These are phyloP conservation scores for Pseudomyrmex pallidus DNA, from an alignment of 1,140 invertebrate species.

Conservation along the genomic window DNA sequence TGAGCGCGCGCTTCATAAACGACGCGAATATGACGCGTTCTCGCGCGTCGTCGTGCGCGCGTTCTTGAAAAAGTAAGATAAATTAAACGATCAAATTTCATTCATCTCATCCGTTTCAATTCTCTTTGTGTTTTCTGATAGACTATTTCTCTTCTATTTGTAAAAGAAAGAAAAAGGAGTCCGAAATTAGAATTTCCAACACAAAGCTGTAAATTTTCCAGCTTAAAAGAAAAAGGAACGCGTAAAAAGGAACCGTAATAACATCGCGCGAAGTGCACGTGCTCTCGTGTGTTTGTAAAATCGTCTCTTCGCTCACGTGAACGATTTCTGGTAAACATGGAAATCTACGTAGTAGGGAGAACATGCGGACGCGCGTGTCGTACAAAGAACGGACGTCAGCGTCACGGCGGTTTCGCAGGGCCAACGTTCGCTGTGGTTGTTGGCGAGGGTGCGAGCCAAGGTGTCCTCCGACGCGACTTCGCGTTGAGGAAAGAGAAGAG, in stretches of 20 bases:
- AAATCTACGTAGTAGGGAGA: conserved; percentile 71
- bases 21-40: not conserved
- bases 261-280: not conserved
- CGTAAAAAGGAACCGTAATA: too few species aligned
- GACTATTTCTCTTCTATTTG: not conserved
- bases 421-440: conserved; percentile 67
- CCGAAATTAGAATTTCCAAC: not conserved
- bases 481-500: not conserved
- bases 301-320: conserved; percentile 8
- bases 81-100: not conserved
- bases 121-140: too few species aligned
- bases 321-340: conserved; percentile 63
- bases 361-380: conserved; percentile 21
- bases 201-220: not conserved
- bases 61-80: not conserved
- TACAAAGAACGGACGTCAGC: conserved; percentile 75
- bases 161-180: not conserved
- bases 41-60: conserved; percentile 34
- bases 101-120: not conserved
- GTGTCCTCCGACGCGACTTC: conserved; percentile 6
- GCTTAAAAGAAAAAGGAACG: not conserved
- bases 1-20: conserved; percentile 8
- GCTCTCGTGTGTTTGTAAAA: conserved; percentile 2
- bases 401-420: conserved; percentile 54
- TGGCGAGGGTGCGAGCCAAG: conserved; percentile 47